A percentile compares a stretch with the other conserved stretches of the same genome.
Conservation (phyloP, 1,140 invertebrate species). For the Hypothenemus hampei region DNA sequence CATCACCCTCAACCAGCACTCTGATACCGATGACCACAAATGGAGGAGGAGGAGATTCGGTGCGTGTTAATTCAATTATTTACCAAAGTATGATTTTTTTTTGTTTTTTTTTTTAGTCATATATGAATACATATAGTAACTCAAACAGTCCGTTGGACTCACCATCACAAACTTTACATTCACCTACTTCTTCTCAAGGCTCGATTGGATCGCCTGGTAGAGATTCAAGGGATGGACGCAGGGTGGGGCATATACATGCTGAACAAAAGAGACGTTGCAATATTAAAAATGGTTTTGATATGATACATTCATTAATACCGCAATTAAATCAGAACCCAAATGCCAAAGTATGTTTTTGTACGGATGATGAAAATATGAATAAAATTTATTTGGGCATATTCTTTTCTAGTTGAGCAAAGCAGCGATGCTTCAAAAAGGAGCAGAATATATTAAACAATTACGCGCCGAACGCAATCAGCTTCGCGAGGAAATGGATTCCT, state of each 20-base stretch:
- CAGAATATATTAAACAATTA: slow-evolving; percentile 90
- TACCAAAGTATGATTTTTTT: slow-evolving; percentile 16
- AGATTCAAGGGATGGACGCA: slow-evolving; percentile 55
- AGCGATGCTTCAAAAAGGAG: slow-evolving; percentile 93
- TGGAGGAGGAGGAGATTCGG: slow-evolving; percentile 38
- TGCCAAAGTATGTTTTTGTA: slow-evolving; percentile 62
- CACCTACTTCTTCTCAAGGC: slow-evolving; percentile 42
- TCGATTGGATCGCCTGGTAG: slow-evolving; percentile 47
- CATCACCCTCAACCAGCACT: too few relatives aligned
- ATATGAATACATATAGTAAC: slow-evolving; percentile 37
- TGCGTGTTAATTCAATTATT: slow-evolving; percentile 25
- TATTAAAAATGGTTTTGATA: slow-evolving; percentile 97
- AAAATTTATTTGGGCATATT: too few relatives aligned
- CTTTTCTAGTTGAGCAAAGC: slow-evolving; percentile 78
- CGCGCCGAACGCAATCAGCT: slow-evolving; percentile 79
- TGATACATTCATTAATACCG: slow-evolving; percentile 89
- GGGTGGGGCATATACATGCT: slow-evolving; percentile 89
- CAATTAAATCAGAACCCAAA: slow-evolving; percentile 86
- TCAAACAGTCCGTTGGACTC: slow-evolving; percentile 39
- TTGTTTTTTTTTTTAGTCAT: too few relatives aligned
- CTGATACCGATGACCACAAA: slow-evolving; percentile 40
- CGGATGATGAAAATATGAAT: background rate
- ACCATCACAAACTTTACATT: slow-evolving; percentile 35
- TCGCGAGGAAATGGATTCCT: slow-evolving; percentile 83
- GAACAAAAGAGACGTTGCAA: slow-evolving; percentile 97